Conservation (phyloP, 1,140 invertebrate genomes). For the Listronotus oregonensis region DNA sequence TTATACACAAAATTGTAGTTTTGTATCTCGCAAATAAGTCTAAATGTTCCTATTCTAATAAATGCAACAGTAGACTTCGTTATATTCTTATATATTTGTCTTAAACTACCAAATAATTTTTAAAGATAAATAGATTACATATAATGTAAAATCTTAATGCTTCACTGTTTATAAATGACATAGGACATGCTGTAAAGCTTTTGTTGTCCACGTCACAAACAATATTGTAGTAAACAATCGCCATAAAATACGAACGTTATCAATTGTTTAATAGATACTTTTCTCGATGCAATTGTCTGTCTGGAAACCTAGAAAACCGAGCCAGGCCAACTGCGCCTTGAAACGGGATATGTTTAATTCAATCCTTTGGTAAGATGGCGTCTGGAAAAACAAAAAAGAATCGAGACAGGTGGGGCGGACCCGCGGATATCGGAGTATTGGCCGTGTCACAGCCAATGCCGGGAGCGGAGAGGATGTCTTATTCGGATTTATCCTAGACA, state of each 20-base stretch:
- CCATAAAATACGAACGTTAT: constrained; percentile 7
- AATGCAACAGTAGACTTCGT: no score
- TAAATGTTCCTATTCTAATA: no score
- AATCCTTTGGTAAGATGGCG: constrained; percentile 35
- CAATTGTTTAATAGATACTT: constrained; percentile 26
- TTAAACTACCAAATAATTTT: no score
- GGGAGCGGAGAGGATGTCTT: constrained; percentile 17
- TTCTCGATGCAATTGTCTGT: constrained; percentile 18
- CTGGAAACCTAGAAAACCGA: constrained; percentile 3
- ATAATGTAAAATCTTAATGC: no score
- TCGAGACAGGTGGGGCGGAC: constrained; percentile 22
- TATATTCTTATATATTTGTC: no score
- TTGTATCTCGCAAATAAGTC: no score
- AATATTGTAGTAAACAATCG: not conserved
- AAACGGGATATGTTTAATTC: constrained; percentile 34
- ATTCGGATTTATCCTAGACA: not conserved
- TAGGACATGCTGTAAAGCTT: no score
- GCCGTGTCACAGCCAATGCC: constrained; percentile 40
- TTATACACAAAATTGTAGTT: no score
- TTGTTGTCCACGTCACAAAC: not conserved
- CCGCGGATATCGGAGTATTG: constrained; percentile 39
- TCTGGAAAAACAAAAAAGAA: constrained; percentile 36
- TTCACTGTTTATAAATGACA: no score
- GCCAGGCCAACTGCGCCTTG: constrained; percentile 13
- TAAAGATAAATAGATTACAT: no score